Evolutionary conservation across 2,113 vertebrate species (phyloP).

Genomic region (Numenius arquata): DNA sequence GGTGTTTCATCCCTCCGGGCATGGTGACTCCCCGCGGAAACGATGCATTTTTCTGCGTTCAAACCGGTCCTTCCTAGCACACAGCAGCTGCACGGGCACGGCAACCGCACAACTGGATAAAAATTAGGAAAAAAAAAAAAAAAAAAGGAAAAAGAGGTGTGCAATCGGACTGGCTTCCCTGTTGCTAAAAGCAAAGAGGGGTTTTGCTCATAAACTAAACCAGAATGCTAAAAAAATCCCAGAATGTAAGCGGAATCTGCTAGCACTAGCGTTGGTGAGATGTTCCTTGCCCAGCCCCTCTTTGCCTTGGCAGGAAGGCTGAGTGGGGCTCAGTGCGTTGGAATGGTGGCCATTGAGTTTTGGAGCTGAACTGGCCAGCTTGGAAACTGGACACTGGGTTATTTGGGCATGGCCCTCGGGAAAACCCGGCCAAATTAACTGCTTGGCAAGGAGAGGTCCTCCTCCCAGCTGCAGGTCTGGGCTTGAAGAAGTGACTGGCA

Average conservation of each 20-base stretch:
- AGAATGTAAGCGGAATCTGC: not conserved
- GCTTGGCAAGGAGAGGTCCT: not conserved
- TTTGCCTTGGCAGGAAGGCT: not conserved
- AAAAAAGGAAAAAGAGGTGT: not conserved
- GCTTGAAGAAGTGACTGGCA: not conserved
- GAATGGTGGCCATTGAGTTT: not conserved
- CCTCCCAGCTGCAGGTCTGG: not conserved
- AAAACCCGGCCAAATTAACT: accelerated
- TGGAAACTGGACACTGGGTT: not conserved
- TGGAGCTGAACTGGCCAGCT: not conserved
- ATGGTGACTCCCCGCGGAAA: not conserved
- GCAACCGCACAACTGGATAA: not conserved
- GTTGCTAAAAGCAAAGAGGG: not conserved
- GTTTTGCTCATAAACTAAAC: not conserved
- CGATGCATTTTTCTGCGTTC: not conserved
- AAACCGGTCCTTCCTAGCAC: not conserved
- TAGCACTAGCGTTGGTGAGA: accelerated
- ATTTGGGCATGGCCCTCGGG: not conserved
- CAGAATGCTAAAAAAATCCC: not conserved
- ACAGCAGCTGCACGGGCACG: not conserved
- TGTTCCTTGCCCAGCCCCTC: not conserved
- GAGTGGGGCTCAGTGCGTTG: accelerated
- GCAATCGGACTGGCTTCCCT: not conserved
- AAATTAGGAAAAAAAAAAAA: too few species aligned
- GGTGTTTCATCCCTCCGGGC: not conserved